Base-by-base conservation (phyloP, 2,888 invertebrate genomes). In the Fissipunctia ypsillon region DNA sequence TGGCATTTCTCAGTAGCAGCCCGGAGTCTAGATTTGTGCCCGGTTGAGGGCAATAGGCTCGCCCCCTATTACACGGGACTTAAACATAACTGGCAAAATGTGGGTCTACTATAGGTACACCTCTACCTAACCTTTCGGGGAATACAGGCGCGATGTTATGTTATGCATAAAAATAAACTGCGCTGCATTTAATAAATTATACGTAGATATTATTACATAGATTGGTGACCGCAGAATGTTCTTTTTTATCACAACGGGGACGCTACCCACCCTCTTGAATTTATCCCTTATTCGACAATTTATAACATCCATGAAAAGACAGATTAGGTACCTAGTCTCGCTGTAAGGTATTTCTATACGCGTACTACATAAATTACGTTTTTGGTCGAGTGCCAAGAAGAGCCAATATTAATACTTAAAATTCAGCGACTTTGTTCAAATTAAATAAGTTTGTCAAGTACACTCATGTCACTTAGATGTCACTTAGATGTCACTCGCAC, bases 381-480 rank as follows among this genome's bases (percentile, higher is more conserved):
- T 38, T 63, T 73, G 74, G 48, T 43, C 5, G 38, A 80, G 22
- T 50, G 61, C 80, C 76, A 63, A 80, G 50, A 63, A 80, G 50
- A 19, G 73, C 48, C 54, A 81, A 76, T 76, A 81, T 66, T 22
- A 60, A 50, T 61, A 66, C 19, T 54, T 52, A 43, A 66, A 38
- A 80, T 69, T 45, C n/a, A 54, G 43, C 31, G 12, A 69, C 80
- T 57, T 69, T 61, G 54, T 67, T 80, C 31, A 70, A 76, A 84
- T 84, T 80, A 84, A 84, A 69, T 64, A 81, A 81, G 56, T 84
- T 81, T 71, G 31, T 50, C 12, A 61, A 73, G 28, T 59, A 63
- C 65, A 54, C 66, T 72, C 45, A 73, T 45, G n/a, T 52, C 22
- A 57, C 35, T 56, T 50, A 57, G 48, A 73, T 45, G n/a, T 52